These are phyloP conservation scores for Tribolium madens DNA, from an alignment of 1,140 invertebrate species.

Conservation along the genomic window DNA sequence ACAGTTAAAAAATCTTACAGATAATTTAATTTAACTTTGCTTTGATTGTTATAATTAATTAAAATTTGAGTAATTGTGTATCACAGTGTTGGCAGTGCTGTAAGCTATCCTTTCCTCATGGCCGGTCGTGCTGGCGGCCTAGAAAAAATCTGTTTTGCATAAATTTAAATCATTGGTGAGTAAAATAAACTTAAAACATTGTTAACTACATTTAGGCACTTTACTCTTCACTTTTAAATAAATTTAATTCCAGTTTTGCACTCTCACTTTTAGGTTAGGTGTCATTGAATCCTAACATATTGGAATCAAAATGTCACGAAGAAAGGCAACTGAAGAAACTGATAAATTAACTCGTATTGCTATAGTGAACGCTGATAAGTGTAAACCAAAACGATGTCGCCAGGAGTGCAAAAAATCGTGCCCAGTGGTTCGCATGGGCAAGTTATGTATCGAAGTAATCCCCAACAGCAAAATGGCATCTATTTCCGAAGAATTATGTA, in stretches of 20 bases:
- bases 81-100: background rate
- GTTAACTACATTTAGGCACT: background rate
- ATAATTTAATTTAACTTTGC: too few relatives aligned
- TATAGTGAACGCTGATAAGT: conserved; percentile 98
- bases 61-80: background rate
- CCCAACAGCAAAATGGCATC: conserved; percentile 97
- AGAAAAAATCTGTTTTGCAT: conserved; percentile 12
- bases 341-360: conserved; percentile 97
- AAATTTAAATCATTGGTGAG: conserved; percentile 17
- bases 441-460: conserved; percentile 98
- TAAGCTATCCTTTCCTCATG: conserved; percentile 42
- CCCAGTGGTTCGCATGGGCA: conserved; percentile 98
- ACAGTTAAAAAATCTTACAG: too few relatives aligned
- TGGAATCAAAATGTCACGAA: conserved; percentile 75
- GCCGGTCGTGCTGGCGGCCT: conserved; percentile 41
- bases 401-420: conserved; percentile 99
- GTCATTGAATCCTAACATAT: conserved; percentile 28
- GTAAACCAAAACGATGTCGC: conserved; percentile 98
- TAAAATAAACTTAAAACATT: background rate
- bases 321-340: conserved; percentile 83
- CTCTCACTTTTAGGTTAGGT: conserved; percentile 23
- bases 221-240: background rate
- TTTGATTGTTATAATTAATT: too few relatives aligned
- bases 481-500: conserved; percentile 98
- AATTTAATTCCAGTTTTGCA: background rate